These are phyloP conservation scores for Champsocephalus gunnari DNA, from an alignment of 2,797 vertebrate genomes.

Conservation along the genomic window DNA sequence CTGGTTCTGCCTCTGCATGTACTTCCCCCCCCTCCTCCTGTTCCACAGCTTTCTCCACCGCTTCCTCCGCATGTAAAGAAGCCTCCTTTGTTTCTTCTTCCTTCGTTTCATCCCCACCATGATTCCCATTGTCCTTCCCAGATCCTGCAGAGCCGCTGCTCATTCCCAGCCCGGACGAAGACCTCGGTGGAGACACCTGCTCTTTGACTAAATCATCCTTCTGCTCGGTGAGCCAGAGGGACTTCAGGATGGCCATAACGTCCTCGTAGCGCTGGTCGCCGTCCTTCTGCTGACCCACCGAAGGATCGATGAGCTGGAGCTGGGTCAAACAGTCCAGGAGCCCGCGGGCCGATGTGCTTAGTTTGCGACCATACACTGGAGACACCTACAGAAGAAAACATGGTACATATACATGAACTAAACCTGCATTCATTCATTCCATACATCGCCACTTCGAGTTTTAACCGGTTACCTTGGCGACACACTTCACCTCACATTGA, in stretches of 20 bases:
- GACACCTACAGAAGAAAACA: conserved; percentile 79
- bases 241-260: conserved; percentile 86
- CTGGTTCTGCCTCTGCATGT: conserved; percentile 9
- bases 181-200: conserved; percentile 82
- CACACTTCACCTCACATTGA: too few relatives aligned
- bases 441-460: too few relatives aligned
- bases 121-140: conserved; percentile 74
- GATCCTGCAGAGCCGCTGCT: conserved; percentile 89
- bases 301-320: conserved; percentile 88
- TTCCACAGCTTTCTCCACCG: conserved; percentile 18
- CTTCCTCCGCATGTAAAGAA: conserved; percentile 48
- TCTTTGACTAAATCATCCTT: conserved; percentile 40
- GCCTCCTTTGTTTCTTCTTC: conserved; percentile 35
- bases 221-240: conserved; percentile 85
- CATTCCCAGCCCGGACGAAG: conserved; percentile 91
- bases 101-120: conserved; percentile 45
- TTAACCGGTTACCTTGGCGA: too few relatives aligned
- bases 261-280: conserved; percentile 73
- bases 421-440: background rate
- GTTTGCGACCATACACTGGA: conserved; percentile 82
- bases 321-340: conserved; percentile 88
- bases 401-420: background rate
- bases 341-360: conserved; percentile 86
- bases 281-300: conserved; percentile 51
- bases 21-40: conserved; percentile 5